Conservation (phyloP, 2,113 vertebrate species). For the Pollachius pollachius region DNA sequence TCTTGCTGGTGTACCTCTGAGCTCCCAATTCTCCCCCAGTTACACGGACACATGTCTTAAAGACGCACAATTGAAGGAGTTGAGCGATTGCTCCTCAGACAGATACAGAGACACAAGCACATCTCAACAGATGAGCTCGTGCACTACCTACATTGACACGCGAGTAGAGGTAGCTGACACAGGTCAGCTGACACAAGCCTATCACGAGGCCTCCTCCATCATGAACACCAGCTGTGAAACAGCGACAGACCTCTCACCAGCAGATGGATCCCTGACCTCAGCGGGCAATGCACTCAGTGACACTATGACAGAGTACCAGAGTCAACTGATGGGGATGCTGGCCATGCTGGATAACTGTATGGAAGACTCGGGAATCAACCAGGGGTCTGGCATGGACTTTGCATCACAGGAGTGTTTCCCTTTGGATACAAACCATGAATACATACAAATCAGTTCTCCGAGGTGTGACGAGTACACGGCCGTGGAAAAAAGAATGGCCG, state of each 20-base stretch:
- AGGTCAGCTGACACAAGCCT: slow-evolving; percentile 7
- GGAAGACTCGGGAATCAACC: slow-evolving; percentile 58
- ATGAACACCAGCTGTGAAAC: slow-evolving; percentile 6
- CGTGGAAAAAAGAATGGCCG: background rate
- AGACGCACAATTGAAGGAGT: slow-evolving; percentile 2
- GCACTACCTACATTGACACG: slow-evolving; percentile 50
- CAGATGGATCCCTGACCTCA: slow-evolving; percentile 52
- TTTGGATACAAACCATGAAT: slow-evolving; percentile 47
- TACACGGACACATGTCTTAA: slow-evolving; percentile 24
- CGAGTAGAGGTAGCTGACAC: slow-evolving; percentile 25
- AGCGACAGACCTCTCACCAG: background rate
- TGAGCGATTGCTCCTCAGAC: background rate
- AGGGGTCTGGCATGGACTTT: slow-evolving; percentile 45
- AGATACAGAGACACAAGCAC: slow-evolving; percentile 19
- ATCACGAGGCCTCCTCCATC: background rate
- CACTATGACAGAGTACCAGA: slow-evolving; percentile 61
- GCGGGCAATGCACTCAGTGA: slow-evolving; percentile 54
- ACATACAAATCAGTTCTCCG: slow-evolving; percentile 49
- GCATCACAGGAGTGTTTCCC: slow-evolving; percentile 37
- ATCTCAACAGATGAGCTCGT: slow-evolving; percentile 29
- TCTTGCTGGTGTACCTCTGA: slow-evolving; percentile 35
- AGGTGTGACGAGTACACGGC: slow-evolving; percentile 6
- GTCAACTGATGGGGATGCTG: slow-evolving; percentile 57
- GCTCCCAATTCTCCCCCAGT: slow-evolving; percentile 22
- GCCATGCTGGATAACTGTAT: slow-evolving; percentile 59